Evolutionary conservation across 2,113 vertebrate genomes (phyloP).

Genomic region (Nestor notabilis): DNA sequence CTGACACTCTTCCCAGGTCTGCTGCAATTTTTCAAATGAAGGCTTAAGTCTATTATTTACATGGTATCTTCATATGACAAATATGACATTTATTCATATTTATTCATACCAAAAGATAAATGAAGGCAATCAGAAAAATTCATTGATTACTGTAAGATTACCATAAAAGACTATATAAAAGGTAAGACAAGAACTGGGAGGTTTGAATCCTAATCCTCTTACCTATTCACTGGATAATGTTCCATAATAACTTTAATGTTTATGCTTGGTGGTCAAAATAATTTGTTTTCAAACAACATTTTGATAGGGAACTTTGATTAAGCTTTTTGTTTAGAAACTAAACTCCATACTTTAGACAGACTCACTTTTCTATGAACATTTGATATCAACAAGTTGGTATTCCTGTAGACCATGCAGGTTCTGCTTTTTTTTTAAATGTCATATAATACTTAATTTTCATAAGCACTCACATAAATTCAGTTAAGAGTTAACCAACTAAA

Average conservation of each 20-base stretch:
- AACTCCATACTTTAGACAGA: not conserved
- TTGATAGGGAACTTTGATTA: not conserved
- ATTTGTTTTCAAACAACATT: not conserved
- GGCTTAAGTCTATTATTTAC: not conserved
- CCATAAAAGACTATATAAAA: not conserved
- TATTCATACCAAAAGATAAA: not conserved
- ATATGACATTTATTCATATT: not conserved
- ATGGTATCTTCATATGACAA: not conserved
- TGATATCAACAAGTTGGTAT: not conserved
- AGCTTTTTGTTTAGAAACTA: not conserved
- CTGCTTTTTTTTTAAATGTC: not conserved
- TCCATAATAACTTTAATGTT: not conserved
- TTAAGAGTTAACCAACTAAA: constrained; percentile 57
- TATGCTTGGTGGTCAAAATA: not conserved
- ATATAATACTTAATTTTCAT: constrained; percentile 16
- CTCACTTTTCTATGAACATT: not conserved
- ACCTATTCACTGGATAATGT: not conserved
- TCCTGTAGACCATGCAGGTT: not conserved
- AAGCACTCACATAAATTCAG: constrained; percentile 2
- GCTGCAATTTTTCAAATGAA: not conserved
- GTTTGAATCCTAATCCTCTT: not conserved
- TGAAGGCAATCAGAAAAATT: not conserved
- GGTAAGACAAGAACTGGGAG: not conserved
- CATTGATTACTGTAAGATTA: not conserved
- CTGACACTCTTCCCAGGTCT: not conserved